phyloP scores from a whole-genome alignment of 2,113 vertebrate genomes.

The Sporophila hypoxantha region DNA sequence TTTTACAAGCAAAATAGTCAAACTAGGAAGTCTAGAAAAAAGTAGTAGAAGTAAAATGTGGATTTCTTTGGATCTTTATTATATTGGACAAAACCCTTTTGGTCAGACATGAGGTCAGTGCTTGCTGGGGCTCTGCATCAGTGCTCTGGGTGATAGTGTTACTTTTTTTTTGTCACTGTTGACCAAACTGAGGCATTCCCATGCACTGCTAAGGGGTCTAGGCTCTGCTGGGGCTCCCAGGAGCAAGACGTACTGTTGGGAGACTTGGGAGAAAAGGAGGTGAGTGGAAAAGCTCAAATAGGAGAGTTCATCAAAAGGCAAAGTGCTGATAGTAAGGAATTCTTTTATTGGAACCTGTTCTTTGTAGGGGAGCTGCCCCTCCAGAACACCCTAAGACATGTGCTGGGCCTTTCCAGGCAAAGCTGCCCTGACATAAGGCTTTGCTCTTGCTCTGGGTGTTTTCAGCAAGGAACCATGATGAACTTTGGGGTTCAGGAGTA shows the following conservation, averaged over 20 bases:
- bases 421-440: background rate
- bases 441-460: background rate
- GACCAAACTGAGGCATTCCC: background rate
- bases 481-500: background rate
- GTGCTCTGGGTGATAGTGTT: background rate
- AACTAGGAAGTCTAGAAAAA: background rate
- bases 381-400: background rate
- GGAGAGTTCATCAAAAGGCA: background rate
- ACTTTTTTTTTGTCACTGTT: background rate
- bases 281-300: background rate
- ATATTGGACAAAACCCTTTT: background rate
- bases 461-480: background rate
- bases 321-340: background rate
- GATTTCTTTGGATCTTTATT: background rate
- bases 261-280: background rate
- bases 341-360: background rate
- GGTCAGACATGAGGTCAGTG: background rate
- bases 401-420: background rate
- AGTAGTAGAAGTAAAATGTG: background rate
- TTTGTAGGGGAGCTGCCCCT: background rate
- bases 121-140: background rate
- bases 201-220: accelerated
- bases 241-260: background rate
- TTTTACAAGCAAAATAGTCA: background rate
- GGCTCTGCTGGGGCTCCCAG: background rate